A percentile compares a stretch with the other conserved stretches of the same genome.
Conservation (phyloP, 2,113 vertebrate genomes). For the Callorhinus ursinus region DNA sequence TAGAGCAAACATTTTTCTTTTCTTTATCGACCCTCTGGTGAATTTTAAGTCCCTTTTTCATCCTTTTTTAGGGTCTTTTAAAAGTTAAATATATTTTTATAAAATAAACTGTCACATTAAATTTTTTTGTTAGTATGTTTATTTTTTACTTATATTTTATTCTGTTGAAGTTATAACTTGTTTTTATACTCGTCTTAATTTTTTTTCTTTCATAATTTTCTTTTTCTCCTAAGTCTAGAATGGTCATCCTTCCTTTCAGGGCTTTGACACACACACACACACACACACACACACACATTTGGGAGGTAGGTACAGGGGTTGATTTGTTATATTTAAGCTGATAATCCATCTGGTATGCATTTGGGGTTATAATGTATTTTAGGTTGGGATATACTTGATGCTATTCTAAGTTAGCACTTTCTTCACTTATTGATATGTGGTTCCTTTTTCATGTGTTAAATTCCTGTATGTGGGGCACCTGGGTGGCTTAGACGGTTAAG, state of each 20-base stretch:
- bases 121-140: background rate
- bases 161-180: background rate
- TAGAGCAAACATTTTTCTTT: slow-evolving; percentile 4
- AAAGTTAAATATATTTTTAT: background rate
- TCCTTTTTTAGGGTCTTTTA: background rate
- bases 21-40: background rate
- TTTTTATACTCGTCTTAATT: background rate
- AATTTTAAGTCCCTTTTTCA: background rate
- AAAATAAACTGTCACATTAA: background rate
- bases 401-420: slow-evolving; percentile 38
- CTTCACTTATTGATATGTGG: slow-evolving; percentile 1
- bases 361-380: slow-evolving; percentile 51
- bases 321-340: background rate
- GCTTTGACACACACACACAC: background rate
- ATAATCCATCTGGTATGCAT: background rate
- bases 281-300: background rate
- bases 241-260: background rate
- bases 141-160: background rate
- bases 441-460: slow-evolving; percentile 18
- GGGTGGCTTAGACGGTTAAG: too few relatives aligned
- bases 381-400: background rate
- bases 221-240: background rate
- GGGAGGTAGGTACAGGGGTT: background rate
- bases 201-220: slow-evolving; percentile 1
- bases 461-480: background rate